A percentile compares a stretch with the other conserved stretches of the same genome.
These are phyloP conservation scores for Sisyra nigra DNA, from an alignment of 2,888 invertebrate species.

Conservation along the genomic window DNA sequence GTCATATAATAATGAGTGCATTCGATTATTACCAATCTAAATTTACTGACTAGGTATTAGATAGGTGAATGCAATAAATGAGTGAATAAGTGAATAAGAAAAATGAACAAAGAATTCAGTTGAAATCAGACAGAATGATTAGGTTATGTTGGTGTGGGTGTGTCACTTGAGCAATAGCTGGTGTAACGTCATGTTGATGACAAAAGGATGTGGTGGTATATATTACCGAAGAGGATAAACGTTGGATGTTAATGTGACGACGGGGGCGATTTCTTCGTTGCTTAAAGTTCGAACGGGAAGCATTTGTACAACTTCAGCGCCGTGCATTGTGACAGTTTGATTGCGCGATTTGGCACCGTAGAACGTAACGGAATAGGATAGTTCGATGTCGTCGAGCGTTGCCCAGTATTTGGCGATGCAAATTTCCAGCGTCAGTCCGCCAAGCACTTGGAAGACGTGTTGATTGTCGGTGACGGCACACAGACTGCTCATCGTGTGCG, in stretches of 20 bases:
- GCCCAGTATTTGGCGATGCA: constrained; percentile 94
- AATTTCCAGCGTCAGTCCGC: constrained; percentile 68
- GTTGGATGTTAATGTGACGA: constrained; percentile 54
- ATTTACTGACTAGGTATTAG: no score
- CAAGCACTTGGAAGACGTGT: constrained; percentile 60
- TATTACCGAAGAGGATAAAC: constrained; percentile 35
- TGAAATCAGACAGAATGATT: no score
- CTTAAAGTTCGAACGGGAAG: constrained; percentile 54
- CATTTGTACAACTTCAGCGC: constrained; percentile 56
- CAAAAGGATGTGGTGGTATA: no score
- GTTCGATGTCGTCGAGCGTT: constrained; percentile 57
- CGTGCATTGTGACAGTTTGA: constrained; percentile 47
- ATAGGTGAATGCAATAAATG: no score
- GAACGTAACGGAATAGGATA: constrained; percentile 67
- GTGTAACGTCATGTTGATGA: neutral
- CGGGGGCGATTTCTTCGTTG: constrained; percentile 65
- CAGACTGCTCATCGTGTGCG: constrained; percentile 57
- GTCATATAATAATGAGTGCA: no score
- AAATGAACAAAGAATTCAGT: no score
- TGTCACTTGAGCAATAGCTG: no score
- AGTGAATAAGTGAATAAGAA: no score
- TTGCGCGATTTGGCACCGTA: constrained; percentile 63
- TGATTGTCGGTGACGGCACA: constrained; percentile 51
- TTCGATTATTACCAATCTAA: no score
- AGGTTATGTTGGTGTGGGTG: no score